These are phyloP conservation scores for Spisula subtruncata DNA, from an alignment of 2,888 invertebrate genomes.

Conservation along the genomic window DNA sequence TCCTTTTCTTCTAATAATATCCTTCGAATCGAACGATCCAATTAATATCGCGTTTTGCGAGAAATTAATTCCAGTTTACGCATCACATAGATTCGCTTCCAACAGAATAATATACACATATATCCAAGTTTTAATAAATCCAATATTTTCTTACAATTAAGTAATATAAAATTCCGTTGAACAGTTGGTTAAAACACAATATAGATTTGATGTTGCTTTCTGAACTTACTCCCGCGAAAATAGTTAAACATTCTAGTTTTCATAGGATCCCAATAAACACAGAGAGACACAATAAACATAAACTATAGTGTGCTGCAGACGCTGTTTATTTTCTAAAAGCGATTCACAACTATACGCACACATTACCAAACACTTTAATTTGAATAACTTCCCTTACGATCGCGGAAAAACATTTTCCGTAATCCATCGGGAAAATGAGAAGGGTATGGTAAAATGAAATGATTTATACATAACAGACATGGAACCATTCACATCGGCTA, in stretches of 20 bases:
- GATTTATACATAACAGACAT: constrained; percentile 36
- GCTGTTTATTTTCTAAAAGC: not conserved
- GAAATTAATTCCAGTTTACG: not conserved
- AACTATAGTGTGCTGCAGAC: not conserved
- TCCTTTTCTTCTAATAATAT: not conserved
- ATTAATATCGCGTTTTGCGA: not conserved
- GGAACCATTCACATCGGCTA: constrained; percentile 17
- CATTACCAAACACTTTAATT: constrained; percentile 5
- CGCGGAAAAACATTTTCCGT: not conserved
- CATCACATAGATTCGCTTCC: not conserved
- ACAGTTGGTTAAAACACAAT: too few relatives aligned
- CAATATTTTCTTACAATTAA: too few relatives aligned
- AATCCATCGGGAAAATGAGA: constrained; percentile 27
- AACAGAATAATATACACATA: too few relatives aligned
- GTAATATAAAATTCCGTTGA: too few relatives aligned
- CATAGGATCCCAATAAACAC: not conserved
- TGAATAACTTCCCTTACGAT: constrained; percentile 17
- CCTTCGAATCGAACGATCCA: not conserved
- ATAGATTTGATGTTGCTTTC: too few relatives aligned
- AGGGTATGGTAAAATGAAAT: constrained; percentile 12
- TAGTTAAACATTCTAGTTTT: not conserved
- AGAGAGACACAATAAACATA: not conserved
- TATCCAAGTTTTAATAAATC: too few relatives aligned
- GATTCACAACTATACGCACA: constrained; percentile 2
- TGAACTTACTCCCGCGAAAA: too few relatives aligned